Evolutionary conservation across 2,888 invertebrate species (phyloP), one percentile per base, ranked within the genome.

Genomic region (Digitonthophagus gazella): DNA sequence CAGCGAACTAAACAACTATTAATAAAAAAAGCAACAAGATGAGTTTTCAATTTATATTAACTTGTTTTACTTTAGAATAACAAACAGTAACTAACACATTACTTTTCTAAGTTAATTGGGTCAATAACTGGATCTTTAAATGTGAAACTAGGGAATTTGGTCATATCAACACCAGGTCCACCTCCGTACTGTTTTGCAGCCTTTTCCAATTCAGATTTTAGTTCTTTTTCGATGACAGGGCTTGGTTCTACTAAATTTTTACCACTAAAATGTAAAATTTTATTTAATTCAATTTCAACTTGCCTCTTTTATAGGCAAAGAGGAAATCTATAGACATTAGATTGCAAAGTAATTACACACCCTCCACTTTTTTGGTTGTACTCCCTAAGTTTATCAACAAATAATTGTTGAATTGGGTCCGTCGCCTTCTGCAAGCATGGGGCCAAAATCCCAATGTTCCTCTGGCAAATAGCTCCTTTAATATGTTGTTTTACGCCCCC

Each of bases 401-500:
- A 98, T 65, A 97, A 84, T 82, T 97, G 92, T 82, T 97, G 97
- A 78, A 98, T 94, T 3, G 97, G 97, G 81, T 98, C 97, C 1
- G 86, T 83, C 1, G 89, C 91, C 81, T 92, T 93, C 77, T 88
- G 88, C 55, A 90, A 79, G 28, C 85, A 86, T 64, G 91, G 89
- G 58, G 91, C 90, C 65, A 89, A 82, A 63, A 93, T 86, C 68
- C 93, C 93, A 77, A 95, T 83, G 81, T 91, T 93, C 70, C 93
- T 87, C 67, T 87, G 87, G 74, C 86, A 83, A 72, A 89, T 82
- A 11, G 78, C 79, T 44, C 74, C 74, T 15, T 76, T 77, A 16
- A 81, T 73, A 4, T 79, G 75, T 58, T 74, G 74, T 73, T 77
- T 81, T 4, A 81, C 67, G 64, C 77, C 78, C 63, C 74, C 73